Conservation (phyloP, 2,113 vertebrate species). For the Tichodroma muraria region DNA sequence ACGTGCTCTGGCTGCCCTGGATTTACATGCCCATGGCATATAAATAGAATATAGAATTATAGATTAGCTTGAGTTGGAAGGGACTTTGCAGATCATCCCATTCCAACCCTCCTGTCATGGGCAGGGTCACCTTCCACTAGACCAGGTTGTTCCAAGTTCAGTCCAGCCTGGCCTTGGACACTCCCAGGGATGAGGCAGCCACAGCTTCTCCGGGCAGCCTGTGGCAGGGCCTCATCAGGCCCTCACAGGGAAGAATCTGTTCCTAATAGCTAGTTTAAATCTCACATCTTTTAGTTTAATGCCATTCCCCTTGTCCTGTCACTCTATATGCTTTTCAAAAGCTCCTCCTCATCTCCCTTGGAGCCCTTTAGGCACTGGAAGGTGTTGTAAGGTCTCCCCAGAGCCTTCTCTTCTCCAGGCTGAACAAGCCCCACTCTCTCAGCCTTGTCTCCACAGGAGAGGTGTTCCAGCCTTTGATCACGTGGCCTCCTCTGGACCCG, state of each 20-base stretch:
- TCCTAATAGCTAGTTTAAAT: background rate
- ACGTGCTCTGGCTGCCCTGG: rapidly evolving
- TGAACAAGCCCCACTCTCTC: background rate
- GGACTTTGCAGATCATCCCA: rapidly evolving
- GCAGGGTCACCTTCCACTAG: background rate
- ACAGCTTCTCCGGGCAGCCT: background rate
- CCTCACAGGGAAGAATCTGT: background rate
- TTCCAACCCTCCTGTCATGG: background rate
- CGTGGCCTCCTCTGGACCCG: background rate
- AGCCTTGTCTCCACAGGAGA: background rate
- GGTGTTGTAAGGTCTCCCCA: background rate
- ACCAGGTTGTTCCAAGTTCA: background rate
- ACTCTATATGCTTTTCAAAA: background rate
- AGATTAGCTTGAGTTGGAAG: background rate
- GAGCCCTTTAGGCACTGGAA: background rate
- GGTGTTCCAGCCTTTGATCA: background rate
- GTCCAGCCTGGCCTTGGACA: background rate
- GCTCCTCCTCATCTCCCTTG: background rate
- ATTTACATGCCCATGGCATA: rapidly evolving
- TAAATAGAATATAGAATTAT: too few species aligned
- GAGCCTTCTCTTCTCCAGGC: background rate
- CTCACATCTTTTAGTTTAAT: background rate
- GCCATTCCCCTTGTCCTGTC: too few species aligned
- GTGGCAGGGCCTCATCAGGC: background rate
- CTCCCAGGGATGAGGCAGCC: background rate